phyloP scores from a whole-genome alignment of 1,140 invertebrate species.

The Frieseomelitta varia region DNA sequence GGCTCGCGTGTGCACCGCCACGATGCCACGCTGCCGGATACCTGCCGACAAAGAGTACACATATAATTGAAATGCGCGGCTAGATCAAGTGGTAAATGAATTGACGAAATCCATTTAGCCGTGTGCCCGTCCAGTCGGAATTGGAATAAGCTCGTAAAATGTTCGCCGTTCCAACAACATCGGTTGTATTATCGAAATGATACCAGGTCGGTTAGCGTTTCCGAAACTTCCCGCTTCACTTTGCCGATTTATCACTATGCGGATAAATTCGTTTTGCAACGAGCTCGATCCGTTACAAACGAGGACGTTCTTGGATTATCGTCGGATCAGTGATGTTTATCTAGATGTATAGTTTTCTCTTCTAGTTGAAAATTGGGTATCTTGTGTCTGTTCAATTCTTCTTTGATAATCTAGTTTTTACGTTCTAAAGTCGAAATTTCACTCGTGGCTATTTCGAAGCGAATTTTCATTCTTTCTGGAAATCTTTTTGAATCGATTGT shows the following conservation, averaged over 20 bases:
- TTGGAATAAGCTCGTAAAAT: constrained; percentile 56
- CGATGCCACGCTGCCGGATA: constrained; percentile 42
- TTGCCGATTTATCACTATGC: background rate
- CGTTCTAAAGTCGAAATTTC: too few species aligned
- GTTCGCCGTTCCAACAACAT: background rate
- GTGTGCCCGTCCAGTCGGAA: constrained; percentile 43
- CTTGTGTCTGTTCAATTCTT: too few species aligned
- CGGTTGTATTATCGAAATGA: background rate
- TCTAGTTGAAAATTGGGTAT: too few species aligned
- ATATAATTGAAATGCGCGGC: constrained; percentile 67
- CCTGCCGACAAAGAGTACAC: constrained; percentile 59
- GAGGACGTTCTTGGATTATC: background rate
- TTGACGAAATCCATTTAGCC: constrained; percentile 67
- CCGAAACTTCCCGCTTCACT: background rate
- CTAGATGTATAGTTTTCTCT: too few species aligned
- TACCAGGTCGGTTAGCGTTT: background rate
- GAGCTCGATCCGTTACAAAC: background rate
- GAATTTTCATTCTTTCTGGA: too few species aligned
- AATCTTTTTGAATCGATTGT: too few species aligned
- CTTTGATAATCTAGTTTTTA: too few species aligned
- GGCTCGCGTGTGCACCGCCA: background rate
- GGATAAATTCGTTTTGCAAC: background rate
- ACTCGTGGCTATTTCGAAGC: too few species aligned
- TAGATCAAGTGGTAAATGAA: constrained; percentile 70
- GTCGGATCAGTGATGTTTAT: background rate